phyloP scores from a whole-genome alignment of 2,888 invertebrate species.

The Rosalia funebris region DNA sequence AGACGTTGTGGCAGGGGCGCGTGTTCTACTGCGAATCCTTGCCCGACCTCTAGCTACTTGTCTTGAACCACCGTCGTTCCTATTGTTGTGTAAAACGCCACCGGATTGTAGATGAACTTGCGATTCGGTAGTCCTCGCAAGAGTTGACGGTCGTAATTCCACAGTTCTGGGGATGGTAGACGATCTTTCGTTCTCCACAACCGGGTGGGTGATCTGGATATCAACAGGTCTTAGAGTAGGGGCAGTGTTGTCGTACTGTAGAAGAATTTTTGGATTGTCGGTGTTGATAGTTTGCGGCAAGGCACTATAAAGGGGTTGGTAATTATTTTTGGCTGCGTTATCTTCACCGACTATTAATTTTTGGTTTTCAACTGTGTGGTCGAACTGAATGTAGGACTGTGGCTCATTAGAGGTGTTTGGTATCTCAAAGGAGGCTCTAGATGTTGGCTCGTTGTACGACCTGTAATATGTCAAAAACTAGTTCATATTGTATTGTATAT shows the following conservation, averaged over 20 bases:
- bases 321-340: conserved; percentile 30
- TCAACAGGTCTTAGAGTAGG: conserved; percentile 43
- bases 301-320: conserved; percentile 39
- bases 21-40: conserved; percentile 47
- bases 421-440: conserved; percentile 25
- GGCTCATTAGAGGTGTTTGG: conserved; percentile 37
- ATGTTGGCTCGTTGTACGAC: conserved; percentile 32
- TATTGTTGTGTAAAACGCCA: conserved; percentile 41
- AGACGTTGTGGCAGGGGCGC: conserved; percentile 36
- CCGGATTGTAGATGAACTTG: conserved; percentile 45
- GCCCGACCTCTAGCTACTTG: conserved; percentile 43
- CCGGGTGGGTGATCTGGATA: conserved; percentile 48
- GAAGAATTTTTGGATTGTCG: conserved; percentile 11
- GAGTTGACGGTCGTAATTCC: conserved; percentile 38
- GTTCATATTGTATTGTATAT: too few species aligned
- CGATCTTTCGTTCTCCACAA: conserved; percentile 23
- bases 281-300: conserved; percentile 9
- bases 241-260: conserved; percentile 43
- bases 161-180: too few species aligned
- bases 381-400: conserved; percentile 52
- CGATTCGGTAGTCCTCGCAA: conserved; percentile 23
- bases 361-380: conserved; percentile 44
- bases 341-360: conserved; percentile 27
- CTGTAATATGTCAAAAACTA: conserved; percentile 25
- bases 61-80: conserved; percentile 41